Conservation (phyloP, 2,797 vertebrate genomes). For the Poliocrania exsul region DNA sequence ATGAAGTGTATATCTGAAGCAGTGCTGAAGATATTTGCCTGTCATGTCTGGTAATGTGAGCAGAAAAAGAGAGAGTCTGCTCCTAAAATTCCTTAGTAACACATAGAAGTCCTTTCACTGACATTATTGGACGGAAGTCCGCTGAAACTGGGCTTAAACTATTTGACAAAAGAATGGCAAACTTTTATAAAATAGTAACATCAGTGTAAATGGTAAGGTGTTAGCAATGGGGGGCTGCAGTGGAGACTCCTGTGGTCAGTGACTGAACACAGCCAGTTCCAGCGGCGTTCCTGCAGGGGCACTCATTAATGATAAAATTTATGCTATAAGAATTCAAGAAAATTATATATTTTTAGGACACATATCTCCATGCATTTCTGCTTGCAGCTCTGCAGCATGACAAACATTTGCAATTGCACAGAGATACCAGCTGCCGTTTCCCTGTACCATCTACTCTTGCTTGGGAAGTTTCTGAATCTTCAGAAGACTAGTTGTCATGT, state of each 20-base stretch:
- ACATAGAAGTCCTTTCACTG: neutral
- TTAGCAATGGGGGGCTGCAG: no score
- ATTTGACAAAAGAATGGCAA: neutral
- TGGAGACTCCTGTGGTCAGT: no score
- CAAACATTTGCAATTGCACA: neutral
- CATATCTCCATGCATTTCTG: neutral
- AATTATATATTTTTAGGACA: neutral
- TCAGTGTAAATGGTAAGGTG: neutral
- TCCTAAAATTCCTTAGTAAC: neutral
- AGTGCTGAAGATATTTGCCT: neutral
- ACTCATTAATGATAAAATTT: neutral
- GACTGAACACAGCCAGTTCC: neutral
- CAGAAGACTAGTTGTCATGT: neutral
- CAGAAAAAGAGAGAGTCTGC: neutral
- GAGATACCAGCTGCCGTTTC: neutral
- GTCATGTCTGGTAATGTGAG: fast-evolving
- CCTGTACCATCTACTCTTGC: neutral
- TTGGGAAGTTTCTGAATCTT: neutral
- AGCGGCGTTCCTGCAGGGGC: fast-evolving
- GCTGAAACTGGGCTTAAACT: neutral
- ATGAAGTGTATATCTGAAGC: neutral
- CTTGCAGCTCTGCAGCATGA: neutral
- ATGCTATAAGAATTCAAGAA: neutral
- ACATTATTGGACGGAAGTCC: neutral
- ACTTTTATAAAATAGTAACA: neutral